phyloP scores from a whole-genome alignment of 2,888 invertebrate species.

The Drosophila paramelanica region DNA sequence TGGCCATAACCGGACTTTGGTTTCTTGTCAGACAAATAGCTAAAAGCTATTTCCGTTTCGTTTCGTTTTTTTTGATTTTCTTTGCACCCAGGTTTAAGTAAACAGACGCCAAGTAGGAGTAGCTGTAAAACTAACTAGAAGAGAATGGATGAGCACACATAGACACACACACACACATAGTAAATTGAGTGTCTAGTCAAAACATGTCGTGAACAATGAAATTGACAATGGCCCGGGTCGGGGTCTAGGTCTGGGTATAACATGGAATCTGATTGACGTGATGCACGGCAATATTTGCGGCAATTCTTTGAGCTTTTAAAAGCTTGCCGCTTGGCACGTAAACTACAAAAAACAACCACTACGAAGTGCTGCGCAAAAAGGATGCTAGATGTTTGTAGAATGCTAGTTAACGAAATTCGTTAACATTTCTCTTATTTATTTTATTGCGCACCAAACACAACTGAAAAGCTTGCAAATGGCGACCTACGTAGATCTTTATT shows the following conservation, averaged over 20 bases:
- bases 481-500: not conserved
- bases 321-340: constrained; percentile 16
- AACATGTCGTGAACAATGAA: constrained; percentile 39
- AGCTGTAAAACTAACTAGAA: constrained; percentile 21
- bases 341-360: not conserved
- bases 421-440: not conserved
- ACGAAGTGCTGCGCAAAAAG: not conserved
- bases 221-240: constrained; percentile 38
- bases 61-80: constrained; percentile 13
- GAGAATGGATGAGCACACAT: constrained; percentile 18
- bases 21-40: constrained; percentile 32
- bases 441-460: not conserved
- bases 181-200: constrained; percentile 47
- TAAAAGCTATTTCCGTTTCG: constrained; percentile 38
- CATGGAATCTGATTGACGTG: constrained; percentile 23
- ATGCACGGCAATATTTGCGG: constrained; percentile 17
- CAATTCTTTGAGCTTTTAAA: constrained; percentile 22
- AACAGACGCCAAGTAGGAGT: constrained; percentile 26
- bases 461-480: constrained; percentile 1
- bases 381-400: no score
- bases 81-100: constrained; percentile 46
- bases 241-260: constrained; percentile 14
- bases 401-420: not conserved
- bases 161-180: not conserved
- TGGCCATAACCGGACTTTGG: constrained; percentile 64